Conservation (phyloP, 2,888 invertebrate genomes). For the Balanococcus diminutus region DNA sequence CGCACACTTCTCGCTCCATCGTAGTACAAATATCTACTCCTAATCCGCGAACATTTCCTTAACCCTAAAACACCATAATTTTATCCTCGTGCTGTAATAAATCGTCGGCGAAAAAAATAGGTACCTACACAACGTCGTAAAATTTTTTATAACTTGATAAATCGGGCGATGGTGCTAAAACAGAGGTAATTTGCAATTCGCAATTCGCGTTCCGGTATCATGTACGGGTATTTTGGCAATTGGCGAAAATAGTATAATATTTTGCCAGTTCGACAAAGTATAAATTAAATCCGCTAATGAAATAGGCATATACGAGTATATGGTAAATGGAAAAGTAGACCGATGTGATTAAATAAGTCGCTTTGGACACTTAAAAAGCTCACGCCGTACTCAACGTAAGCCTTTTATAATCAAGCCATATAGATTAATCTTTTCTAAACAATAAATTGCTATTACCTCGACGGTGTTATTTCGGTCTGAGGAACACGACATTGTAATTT, state of each 20-base stretch:
- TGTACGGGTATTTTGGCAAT: too few species aligned
- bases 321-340: conserved; percentile 27
- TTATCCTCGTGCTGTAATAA: background rate
- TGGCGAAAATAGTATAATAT: too few species aligned
- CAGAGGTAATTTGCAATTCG: background rate
- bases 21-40: background rate
- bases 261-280: too few species aligned
- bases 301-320: conserved; percentile 16
- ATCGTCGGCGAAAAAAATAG: background rate
- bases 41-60: background rate
- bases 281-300: background rate
- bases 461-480: conserved; percentile 28
- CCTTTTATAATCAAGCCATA: conserved; percentile 17
- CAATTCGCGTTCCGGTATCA: background rate
- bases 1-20: background rate
- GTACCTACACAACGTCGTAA: background rate
- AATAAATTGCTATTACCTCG: conserved; percentile 38
- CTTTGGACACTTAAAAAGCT: conserved; percentile 38
- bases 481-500: conserved; percentile 33
- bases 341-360: conserved; percentile 38
- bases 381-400: conserved; percentile 1
- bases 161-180: too few species aligned
- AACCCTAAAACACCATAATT: background rate
- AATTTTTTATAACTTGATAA: background rate
- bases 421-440: conserved; percentile 38